A percentile compares a stretch with the other conserved stretches of the same genome.
Conservation (phyloP, 2,888 invertebrate genomes). For the Hipparchia sbordonii region DNA sequence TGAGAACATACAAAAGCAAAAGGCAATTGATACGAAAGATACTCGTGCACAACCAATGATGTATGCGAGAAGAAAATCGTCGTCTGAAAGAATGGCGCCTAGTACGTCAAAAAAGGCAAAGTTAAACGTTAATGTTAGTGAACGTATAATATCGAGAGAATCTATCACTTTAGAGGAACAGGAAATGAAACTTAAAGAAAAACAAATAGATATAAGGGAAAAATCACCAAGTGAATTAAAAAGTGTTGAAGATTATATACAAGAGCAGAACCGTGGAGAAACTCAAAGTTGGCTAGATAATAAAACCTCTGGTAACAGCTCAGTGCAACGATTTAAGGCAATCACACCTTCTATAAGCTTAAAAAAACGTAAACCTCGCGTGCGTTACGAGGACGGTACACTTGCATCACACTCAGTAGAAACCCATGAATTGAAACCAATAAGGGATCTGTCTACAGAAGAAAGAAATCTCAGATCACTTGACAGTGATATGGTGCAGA, state of each 20-base stretch:
- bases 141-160: neutral
- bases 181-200: neutral
- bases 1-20: neutral
- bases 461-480: conserved; percentile 35
- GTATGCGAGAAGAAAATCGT: neutral
- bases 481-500: conserved; percentile 35
- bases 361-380: conserved; percentile 25
- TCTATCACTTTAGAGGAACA: neutral
- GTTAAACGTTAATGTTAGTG: neutral
- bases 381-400: conserved; percentile 25
- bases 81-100: neutral
- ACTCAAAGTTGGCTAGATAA: neutral
- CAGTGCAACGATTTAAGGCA: neutral
- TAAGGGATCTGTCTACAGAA: conserved; percentile 31
- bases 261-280: conserved; percentile 30
- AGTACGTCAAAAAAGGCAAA: conserved; percentile 6
- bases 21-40: neutral
- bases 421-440: conserved; percentile 36
- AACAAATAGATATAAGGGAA: neutral
- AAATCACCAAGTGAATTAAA: conserved; percentile 29
- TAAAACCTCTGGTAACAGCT: neutral
- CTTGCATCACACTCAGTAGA: conserved; percentile 4
- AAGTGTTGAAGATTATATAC: conserved; percentile 42
- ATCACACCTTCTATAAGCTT: conserved; percentile 10
- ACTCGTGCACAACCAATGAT: neutral